phyloP scores from a whole-genome alignment of 2,888 invertebrate genomes.

The Parnassius mnemosyne region DNA sequence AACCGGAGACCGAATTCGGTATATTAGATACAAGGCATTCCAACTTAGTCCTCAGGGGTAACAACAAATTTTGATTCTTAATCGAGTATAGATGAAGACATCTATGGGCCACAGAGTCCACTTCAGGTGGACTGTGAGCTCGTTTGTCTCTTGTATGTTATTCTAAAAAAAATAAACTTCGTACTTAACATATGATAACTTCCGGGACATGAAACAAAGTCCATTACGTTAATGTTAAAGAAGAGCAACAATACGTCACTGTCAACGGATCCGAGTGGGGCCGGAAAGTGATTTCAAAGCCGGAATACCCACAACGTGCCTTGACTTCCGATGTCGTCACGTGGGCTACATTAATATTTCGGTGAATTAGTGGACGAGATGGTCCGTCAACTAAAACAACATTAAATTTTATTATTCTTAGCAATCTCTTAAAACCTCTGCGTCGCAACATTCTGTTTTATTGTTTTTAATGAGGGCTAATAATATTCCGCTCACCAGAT shows the following conservation, averaged over 20 bases:
- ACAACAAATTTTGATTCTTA: too few relatives aligned
- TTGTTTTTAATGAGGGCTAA: too few relatives aligned
- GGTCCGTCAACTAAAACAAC: constrained; percentile 30
- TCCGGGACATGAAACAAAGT: constrained; percentile 72
- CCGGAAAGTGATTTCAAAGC: constrained; percentile 76
- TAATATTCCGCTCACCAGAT: too few relatives aligned
- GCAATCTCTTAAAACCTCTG: not conserved
- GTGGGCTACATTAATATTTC: constrained; percentile 69
- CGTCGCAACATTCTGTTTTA: too few relatives aligned
- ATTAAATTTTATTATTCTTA: constrained; percentile 41
- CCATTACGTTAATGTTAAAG: constrained; percentile 77
- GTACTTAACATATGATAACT: constrained; percentile 60
- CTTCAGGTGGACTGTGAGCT: too few relatives aligned
- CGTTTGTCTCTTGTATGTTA: too few relatives aligned
- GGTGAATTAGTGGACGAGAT: constrained; percentile 63
- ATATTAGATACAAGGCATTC: too few relatives aligned
- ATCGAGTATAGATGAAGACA: too few relatives aligned
- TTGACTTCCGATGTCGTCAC: constrained; percentile 57
- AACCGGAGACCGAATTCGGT: too few relatives aligned
- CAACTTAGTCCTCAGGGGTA: too few relatives aligned
- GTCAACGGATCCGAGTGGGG: constrained; percentile 60
- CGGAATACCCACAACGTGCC: constrained; percentile 72
- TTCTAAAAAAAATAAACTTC: too few relatives aligned
- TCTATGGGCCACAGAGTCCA: too few relatives aligned
- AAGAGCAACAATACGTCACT: constrained; percentile 76